phyloP scores from a whole-genome alignment of 2,888 invertebrate species.

The Drosophila parthenogenetica region DNA sequence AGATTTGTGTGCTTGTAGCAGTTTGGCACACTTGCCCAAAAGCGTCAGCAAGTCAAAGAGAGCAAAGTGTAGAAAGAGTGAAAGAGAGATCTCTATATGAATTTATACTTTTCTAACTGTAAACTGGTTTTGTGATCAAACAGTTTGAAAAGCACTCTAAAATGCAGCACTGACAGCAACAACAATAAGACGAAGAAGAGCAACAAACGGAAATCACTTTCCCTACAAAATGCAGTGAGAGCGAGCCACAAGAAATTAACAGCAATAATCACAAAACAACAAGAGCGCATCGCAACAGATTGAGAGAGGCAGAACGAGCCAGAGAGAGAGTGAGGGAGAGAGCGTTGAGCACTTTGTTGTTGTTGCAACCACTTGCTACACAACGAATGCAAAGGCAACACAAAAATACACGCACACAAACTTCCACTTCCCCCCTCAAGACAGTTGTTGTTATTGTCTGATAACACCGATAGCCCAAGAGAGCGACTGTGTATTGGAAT shows the following conservation, averaged over 20 bases:
- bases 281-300: constrained; percentile 27
- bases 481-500: constrained; percentile 43
- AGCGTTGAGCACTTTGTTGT: constrained; percentile 35
- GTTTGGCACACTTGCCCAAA: constrained; percentile 29
- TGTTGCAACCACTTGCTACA: constrained; percentile 69
- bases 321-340: constrained; percentile 15
- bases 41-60: constrained; percentile 2
- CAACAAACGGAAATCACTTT: constrained; percentile 56
- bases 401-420: constrained; percentile 28
- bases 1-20: constrained; percentile 26
- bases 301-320: constrained; percentile 13
- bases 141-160: constrained; percentile 29
- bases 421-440: constrained; percentile 41
- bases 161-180: constrained; percentile 25
- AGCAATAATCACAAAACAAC: constrained; percentile 25
- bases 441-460: constrained; percentile 55
- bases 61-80: background rate
- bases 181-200: constrained; percentile 2
- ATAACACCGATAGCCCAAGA: constrained; percentile 53
- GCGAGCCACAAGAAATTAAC: constrained; percentile 37
- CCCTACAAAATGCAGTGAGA: constrained; percentile 55
- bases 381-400: constrained; percentile 26
- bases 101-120: constrained; percentile 33
- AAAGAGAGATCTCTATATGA: constrained; percentile 2
- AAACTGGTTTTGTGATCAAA: constrained; percentile 48